A percentile compares a stretch with the other conserved stretches of the same genome.
Conservation (phyloP, 64 coral and sea anemone genomes). For the Hydrozoanthus tunicans region DNA sequence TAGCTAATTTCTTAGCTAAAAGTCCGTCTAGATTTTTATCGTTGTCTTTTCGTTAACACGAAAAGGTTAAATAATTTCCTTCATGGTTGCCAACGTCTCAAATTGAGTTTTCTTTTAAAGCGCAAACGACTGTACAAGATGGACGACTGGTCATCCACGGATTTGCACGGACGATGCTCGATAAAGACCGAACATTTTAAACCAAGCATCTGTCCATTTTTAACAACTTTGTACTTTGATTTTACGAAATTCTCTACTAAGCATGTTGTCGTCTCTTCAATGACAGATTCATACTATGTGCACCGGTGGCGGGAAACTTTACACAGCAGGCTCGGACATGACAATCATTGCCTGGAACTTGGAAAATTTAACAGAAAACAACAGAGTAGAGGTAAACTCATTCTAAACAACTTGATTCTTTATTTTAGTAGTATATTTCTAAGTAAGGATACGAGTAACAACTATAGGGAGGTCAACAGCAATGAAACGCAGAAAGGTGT, state of each 20-base stretch:
- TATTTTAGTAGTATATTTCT: neutral
- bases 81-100: too few species aligned
- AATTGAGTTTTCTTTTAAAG: too few species aligned
- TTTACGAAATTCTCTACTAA: neutral
- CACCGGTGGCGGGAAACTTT: slow-evolving; percentile 83
- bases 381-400: slow-evolving; percentile 75
- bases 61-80: too few species aligned
- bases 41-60: too few species aligned
- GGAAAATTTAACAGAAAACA: slow-evolving; percentile 85
- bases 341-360: slow-evolving; percentile 90
- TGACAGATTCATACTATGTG: slow-evolving; percentile 89
- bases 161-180: too few species aligned
- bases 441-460: too few species aligned
- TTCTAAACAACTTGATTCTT: neutral
- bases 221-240: neutral
- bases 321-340: slow-evolving; percentile 92
- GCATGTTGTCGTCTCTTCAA: neutral
- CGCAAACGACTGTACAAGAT: too few species aligned
- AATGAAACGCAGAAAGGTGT: too few species aligned
- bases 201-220: neutral
- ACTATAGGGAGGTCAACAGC: too few species aligned
- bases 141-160: too few species aligned
- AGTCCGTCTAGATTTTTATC: neutral
- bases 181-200: too few species aligned
- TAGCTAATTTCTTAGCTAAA: too few species aligned